Evolutionary conservation across 2,797 vertebrate genomes (phyloP), one percentile per base, ranked within the genome.

Genomic region (Propithecus perrieri): DNA sequence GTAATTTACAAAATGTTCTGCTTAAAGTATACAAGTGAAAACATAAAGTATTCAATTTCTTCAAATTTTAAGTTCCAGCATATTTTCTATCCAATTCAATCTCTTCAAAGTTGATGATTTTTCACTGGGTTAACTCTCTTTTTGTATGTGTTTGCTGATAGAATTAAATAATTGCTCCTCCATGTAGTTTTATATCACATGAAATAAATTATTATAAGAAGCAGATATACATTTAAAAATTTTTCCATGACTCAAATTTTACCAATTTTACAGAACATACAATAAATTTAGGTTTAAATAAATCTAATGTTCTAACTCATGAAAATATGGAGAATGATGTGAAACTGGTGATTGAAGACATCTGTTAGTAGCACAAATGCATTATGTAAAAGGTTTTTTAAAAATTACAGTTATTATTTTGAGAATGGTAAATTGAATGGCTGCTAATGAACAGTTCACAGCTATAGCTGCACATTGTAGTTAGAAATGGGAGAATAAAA

Each of bases 321-420:
- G 79, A 35, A 61, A 69, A 11, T 89, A 84, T 91, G 69, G 94
- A 95, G 61, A 95, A 93, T 96, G 86, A 85, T 97, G 85, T 97
- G 97, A 98, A 97, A 95, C 63, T 98, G 96, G 92, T 93, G 72
- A 93, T 98, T 83, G 97, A 97, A 98, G 97, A 98, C 97, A 98
- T 98, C 95, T 97, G 93, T 97, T 97, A 90, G 90, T 97, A 78
- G 95, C 85, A 92, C 30, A 89, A 85, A 96, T 96, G 90, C 69
- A 98, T 96, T 95, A 98, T 86, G 48, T 83, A 89, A 78, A 93
- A 85, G 96, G 89, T 89, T 97, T 97, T 91, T 91, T 96, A 20
- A 76, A 85, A 61, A 28, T 96, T 97, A 81, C 38, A 96, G 88
- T 95, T 96, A 96, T 98, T 90, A 95, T 96, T 97, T 97, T 97